Conservation (phyloP, 2,113 vertebrate species). For the Apteryx owenii region DNA sequence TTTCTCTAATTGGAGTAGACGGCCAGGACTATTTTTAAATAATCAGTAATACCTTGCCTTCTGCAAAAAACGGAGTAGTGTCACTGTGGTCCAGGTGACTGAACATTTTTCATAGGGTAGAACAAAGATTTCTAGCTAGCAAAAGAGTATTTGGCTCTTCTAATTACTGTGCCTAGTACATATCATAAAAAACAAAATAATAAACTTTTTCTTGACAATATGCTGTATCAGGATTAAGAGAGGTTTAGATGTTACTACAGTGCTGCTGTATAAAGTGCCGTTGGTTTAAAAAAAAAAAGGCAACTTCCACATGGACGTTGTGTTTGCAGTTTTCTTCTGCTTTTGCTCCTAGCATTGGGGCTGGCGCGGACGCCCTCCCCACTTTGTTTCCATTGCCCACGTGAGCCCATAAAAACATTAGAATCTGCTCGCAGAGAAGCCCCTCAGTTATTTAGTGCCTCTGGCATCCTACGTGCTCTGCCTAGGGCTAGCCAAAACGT, state of each 20-base stretch:
- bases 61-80: not conserved
- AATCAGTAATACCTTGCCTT: not conserved
- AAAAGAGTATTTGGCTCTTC: not conserved
- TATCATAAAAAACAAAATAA: not conserved
- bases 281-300: not conserved
- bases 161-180: not conserved
- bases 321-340: not conserved
- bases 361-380: not conserved
- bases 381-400: not conserved
- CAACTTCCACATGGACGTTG: not conserved
- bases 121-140: not conserved
- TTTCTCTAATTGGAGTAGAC: too few species aligned
- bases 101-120: not conserved
- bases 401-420: not conserved
- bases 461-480: not conserved
- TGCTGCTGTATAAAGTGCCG: not conserved
- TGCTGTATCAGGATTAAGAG: not conserved
- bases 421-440: not conserved
- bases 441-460: not conserved
- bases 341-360: rapidly evolving
- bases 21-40: not conserved
- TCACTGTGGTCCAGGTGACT: not conserved
- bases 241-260: not conserved
- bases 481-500: not conserved
- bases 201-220: too few species aligned